phyloP scores from a whole-genome alignment of 2,888 invertebrate genomes.

The Ornithoptera priamus region DNA sequence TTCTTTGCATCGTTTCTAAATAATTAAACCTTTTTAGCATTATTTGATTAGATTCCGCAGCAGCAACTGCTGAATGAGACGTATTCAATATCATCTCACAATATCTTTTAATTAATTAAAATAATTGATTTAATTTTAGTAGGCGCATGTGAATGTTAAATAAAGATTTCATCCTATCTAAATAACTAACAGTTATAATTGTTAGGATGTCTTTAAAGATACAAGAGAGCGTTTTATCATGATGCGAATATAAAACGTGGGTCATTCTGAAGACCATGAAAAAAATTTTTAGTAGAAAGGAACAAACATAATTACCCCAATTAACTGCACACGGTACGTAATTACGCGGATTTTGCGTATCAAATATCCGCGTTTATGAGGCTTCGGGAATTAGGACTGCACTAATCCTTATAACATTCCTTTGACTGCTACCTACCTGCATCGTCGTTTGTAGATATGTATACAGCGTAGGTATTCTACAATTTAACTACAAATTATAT shows the following conservation, averaged over 20 bases:
- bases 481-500: too few relatives aligned
- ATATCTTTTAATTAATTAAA: too few relatives aligned
- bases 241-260: slow-evolving; percentile 22
- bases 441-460: too few relatives aligned
- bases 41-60: too few relatives aligned
- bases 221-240: background rate
- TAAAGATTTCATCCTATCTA: background rate
- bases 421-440: background rate
- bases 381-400: slow-evolving; percentile 42
- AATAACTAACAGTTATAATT: background rate
- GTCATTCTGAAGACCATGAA: slow-evolving; percentile 16
- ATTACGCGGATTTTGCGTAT: slow-evolving; percentile 49
- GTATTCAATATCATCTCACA: too few relatives aligned
- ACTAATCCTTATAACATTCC: slow-evolving; percentile 37
- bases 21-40: too few relatives aligned
- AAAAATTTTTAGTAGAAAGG: slow-evolving; percentile 19
- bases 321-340: slow-evolving; percentile 32
- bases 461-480: too few relatives aligned
- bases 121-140: too few relatives aligned
- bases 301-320: slow-evolving; percentile 23
- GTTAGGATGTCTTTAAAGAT: background rate
- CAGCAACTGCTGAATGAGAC: too few relatives aligned
- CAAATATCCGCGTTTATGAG: slow-evolving; percentile 47
- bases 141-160: background rate
- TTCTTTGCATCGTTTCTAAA: too few relatives aligned